Evolutionary conservation across 2,797 vertebrate genomes (phyloP).

Genomic region (Loriculus beryllinus): DNA sequence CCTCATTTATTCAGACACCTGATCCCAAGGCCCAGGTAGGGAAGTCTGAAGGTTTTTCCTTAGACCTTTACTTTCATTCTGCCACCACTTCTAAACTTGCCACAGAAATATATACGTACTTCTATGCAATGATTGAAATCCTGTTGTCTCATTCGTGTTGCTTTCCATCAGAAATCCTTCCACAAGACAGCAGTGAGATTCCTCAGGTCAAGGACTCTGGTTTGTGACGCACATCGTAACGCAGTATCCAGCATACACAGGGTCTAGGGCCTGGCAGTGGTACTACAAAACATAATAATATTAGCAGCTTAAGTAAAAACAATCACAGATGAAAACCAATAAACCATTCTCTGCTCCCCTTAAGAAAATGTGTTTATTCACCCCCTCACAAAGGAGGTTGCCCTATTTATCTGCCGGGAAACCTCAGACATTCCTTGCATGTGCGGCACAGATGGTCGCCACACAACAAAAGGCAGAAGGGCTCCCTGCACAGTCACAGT

Average conservation of each 20-base stretch:
- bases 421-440: slow-evolving; percentile 52
- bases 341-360: slow-evolving; percentile 9
- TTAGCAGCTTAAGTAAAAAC: slow-evolving; percentile 7
- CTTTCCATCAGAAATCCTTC: neutral
- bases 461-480: slow-evolving; percentile 44
- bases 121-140: neutral
- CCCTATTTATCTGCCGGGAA: slow-evolving; percentile 10
- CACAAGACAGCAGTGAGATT: neutral
- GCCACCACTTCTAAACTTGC: neutral
- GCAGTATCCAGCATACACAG: neutral
- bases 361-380: slow-evolving; percentile 47
- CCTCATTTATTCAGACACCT: neutral
- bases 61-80: neutral
- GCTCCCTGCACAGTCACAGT: neutral
- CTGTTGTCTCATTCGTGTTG: neutral
- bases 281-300: neutral
- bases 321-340: slow-evolving; percentile 24
- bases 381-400: slow-evolving; percentile 13
- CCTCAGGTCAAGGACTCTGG: neutral
- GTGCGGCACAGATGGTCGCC: slow-evolving; percentile 50
- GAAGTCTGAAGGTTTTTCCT: neutral
- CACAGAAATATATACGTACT: neutral
- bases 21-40: neutral
- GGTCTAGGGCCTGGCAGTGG: neutral
- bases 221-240: rapidly evolving